A percentile compares a stretch with the other conserved stretches of the same genome.
These are phyloP conservation scores for Willowsia nigromaculata DNA, from an alignment of 2,888 invertebrate genomes.

Conservation along the genomic window DNA sequence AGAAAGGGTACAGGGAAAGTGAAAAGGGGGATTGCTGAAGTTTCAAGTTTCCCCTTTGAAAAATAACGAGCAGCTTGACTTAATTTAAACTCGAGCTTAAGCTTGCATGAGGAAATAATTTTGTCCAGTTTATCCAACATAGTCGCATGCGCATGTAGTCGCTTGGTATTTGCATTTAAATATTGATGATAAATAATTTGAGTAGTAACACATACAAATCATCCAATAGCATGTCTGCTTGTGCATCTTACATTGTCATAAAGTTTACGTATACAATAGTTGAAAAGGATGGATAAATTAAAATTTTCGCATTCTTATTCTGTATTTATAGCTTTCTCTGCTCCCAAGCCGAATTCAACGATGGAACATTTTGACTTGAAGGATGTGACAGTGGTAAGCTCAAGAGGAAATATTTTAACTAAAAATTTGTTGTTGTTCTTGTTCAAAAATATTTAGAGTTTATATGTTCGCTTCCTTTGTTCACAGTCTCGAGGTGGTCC, in stretches of 20 bases:
- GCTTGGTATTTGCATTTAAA: not conserved
- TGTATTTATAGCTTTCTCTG: conserved; percentile 10
- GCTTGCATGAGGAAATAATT: not conserved
- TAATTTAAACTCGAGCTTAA: not conserved
- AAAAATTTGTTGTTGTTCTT: not conserved
- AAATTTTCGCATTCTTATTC: not conserved
- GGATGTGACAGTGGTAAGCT: conserved; percentile 54
- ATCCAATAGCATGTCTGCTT: not conserved
- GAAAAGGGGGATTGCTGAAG: not conserved
- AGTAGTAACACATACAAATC: not conserved
- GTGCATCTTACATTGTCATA: not conserved
- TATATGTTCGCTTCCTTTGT: not conserved
- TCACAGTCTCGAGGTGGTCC: conserved; percentile 70
- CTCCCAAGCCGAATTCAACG: conserved; percentile 43
- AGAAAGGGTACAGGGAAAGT: not conserved
- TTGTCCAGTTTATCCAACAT: not conserved
- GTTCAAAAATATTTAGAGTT: too few species aligned
- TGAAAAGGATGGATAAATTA: not conserved
- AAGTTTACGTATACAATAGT: not conserved
- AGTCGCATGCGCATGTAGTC: not conserved
- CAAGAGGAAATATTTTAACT: not conserved
- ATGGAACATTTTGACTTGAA: conserved; percentile 65
- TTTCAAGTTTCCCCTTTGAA: not conserved
- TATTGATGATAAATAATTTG: not conserved
- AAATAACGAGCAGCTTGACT: not conserved